Conservation (phyloP, 1,140 invertebrate genomes). For the Bicyclus anynana region DNA sequence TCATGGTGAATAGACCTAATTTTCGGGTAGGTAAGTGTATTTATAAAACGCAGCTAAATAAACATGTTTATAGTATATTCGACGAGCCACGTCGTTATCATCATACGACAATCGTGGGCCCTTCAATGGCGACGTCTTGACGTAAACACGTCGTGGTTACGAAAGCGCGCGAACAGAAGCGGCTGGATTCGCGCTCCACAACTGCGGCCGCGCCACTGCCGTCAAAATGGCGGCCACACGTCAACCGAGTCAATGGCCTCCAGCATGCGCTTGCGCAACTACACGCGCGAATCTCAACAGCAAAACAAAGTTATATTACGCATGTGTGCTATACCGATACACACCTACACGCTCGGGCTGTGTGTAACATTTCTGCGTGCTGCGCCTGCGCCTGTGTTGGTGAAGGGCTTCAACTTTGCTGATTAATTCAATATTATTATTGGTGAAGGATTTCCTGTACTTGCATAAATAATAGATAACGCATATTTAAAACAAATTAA, state of each 20-base stretch:
- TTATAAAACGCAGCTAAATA: too few species aligned
- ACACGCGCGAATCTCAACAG: conserved; percentile 73
- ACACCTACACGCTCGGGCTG: conserved; percentile 26
- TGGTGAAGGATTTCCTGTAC: conserved; percentile 50
- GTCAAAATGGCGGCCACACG: conserved; percentile 61
- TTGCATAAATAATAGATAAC: conserved; percentile 22
- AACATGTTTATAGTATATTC: background rate
- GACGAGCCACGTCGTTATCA: conserved; percentile 30
- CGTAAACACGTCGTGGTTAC: conserved; percentile 52
- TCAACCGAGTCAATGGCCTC: conserved; percentile 72
- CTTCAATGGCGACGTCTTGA: conserved; percentile 32
- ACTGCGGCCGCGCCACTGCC: conserved; percentile 44
- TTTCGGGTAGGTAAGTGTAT: too few species aligned
- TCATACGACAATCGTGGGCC: conserved; percentile 32
- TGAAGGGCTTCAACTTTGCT: conserved; percentile 62
- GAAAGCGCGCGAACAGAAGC: conserved; percentile 63
- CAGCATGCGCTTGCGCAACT: conserved; percentile 71
- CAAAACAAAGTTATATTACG: conserved; percentile 64
- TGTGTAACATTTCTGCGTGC: conserved; percentile 42
- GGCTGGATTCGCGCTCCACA: conserved; percentile 68
- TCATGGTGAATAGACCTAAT: too few species aligned
- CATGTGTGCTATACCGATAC: conserved; percentile 38
- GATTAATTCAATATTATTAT: conserved; percentile 63
- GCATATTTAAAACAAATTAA: conserved; percentile 12
- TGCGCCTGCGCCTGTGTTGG: conserved; percentile 37